These are phyloP conservation scores for Corydoras sp. DNA, from an alignment of 2,113 vertebrate genomes.

Conservation along the genomic window DNA sequence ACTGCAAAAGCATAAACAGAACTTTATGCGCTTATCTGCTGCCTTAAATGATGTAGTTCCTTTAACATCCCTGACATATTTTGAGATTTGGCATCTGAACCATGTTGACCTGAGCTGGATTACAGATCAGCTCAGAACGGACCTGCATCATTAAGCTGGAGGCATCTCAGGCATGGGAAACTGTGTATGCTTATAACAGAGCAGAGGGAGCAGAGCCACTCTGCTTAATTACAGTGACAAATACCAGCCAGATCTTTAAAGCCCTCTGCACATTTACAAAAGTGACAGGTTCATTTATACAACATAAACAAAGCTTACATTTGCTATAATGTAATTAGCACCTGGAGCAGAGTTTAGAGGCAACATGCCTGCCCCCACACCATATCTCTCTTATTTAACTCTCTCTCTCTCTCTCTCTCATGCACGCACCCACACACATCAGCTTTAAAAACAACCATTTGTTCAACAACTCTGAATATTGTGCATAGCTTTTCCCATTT, in stretches of 20 bases:
- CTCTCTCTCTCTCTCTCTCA: too few species aligned
- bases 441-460: too few species aligned
- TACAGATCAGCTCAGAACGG: slow-evolving; percentile 23
- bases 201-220: slow-evolving; percentile 26
- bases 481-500: too few species aligned
- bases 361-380: slow-evolving; percentile 16
- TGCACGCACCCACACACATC: too few species aligned
- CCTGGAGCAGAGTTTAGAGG: slow-evolving; percentile 23
- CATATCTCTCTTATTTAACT: neutral
- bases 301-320: slow-evolving; percentile 49
- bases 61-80: too few species aligned
- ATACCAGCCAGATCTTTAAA: slow-evolving; percentile 36
- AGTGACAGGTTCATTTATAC: slow-evolving; percentile 45
- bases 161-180: slow-evolving; percentile 6
- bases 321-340: slow-evolving; percentile 47
- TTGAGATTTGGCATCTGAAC: slow-evolving; percentile 9
- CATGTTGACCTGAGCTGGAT: slow-evolving; percentile 29
- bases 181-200: slow-evolving; percentile 20
- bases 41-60: too few species aligned
- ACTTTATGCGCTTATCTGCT: slow-evolving; percentile 28
- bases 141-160: slow-evolving; percentile 20
- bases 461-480: too few species aligned
- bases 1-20: slow-evolving; percentile 1
- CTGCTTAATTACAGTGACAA: slow-evolving; percentile 48
- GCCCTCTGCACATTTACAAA: slow-evolving; percentile 35